Conservation (phyloP, 2,888 invertebrate genomes). For the Phengaris alcon region DNA sequence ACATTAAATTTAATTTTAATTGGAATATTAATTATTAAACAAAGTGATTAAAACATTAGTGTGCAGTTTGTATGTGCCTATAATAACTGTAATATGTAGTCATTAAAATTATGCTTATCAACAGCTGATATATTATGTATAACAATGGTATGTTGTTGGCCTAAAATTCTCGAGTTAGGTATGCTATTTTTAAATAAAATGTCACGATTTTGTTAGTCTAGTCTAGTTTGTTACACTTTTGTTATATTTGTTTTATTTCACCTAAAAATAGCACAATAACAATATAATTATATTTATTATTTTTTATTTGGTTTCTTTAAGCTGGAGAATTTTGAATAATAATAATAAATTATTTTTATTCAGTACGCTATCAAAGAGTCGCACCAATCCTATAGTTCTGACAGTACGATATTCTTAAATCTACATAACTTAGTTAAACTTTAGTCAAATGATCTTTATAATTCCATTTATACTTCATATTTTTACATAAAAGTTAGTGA, state of each 20-base stretch:
- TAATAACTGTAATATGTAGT: background rate
- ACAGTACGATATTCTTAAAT: background rate
- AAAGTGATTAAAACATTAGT: background rate
- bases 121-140: conserved; percentile 11
- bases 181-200: background rate
- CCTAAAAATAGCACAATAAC: background rate
- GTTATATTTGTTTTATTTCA: background rate
- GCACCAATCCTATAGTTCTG: background rate
- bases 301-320: too few species aligned
- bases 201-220: background rate
- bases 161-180: background rate
- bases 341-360: too few species aligned
- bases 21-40: background rate
- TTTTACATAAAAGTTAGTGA: background rate
- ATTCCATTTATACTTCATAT: background rate
- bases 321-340: too few species aligned
- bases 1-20: conserved; percentile 5
- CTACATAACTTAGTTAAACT: too few species aligned
- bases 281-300: background rate
- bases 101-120: conserved; percentile 3
- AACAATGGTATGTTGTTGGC: background rate
- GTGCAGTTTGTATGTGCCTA: background rate
- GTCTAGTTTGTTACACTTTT: conserved; percentile 10
- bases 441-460: background rate
- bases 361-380: too few species aligned